Percentiles rank a stretch among this genome's conserved stretches.
phyloP scores from a whole-genome alignment of 2,797 vertebrate genomes.

The Odontamblyopus lacepedii region DNA sequence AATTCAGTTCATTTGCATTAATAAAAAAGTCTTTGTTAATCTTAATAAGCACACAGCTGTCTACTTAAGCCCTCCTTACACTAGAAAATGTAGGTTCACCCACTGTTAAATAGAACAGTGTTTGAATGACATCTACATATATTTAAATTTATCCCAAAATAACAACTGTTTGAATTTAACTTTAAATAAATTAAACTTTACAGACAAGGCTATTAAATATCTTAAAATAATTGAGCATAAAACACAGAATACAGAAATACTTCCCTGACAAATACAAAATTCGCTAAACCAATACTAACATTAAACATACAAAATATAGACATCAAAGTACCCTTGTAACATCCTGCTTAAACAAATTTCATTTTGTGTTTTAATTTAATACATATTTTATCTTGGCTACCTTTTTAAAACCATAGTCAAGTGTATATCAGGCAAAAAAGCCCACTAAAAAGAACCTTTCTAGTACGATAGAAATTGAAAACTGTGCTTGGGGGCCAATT shows the following conservation, averaged over 20 bases:
- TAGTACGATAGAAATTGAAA: neutral
- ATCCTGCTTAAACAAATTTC: constrained; percentile 61
- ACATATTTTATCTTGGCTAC: neutral
- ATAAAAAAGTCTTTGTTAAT: constrained; percentile 24
- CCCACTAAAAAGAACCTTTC: neutral
- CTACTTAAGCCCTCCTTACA: constrained; percentile 41
- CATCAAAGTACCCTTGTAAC: constrained; percentile 57
- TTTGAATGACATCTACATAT: constrained; percentile 24
- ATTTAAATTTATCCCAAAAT: constrained; percentile 5
- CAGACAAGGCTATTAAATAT: constrained; percentile 55
- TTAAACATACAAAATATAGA: constrained; percentile 69
- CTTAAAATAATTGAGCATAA: constrained; percentile 50
- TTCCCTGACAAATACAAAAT: constrained; percentile 74
- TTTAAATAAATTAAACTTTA: constrained; percentile 38
- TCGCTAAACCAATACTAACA: constrained; percentile 52
- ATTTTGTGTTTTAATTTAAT: constrained; percentile 26
- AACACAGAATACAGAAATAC: constrained; percentile 65
- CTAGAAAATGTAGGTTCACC: constrained; percentile 29
- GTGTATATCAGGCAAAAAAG: constrained; percentile 18
- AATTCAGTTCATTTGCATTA: constrained; percentile 25
- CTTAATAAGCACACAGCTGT: constrained; percentile 60
- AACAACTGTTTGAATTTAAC: constrained; percentile 6
- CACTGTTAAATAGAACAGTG: constrained; percentile 15
- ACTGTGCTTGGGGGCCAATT: constrained; percentile 36
- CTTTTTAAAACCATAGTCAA: constrained; percentile 11